Percentiles rank a stretch among this genome's conserved stretches.
phyloP scores from a whole-genome alignment of 2,888 invertebrate species.

The Phyllotreta cruciferae region DNA sequence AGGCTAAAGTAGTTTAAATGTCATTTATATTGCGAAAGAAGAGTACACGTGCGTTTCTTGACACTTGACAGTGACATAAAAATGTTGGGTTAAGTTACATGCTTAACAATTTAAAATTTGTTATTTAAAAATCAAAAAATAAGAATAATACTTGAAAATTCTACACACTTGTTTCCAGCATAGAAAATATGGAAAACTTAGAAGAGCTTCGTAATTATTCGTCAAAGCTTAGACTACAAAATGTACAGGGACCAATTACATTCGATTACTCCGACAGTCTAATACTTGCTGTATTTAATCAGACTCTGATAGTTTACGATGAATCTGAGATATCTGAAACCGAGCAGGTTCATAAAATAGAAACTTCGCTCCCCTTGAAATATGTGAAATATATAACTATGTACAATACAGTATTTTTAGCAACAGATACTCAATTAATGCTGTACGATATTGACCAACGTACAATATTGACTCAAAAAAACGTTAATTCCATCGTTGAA shows the following conservation, averaged over 20 bases:
- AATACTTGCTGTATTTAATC: constrained; percentile 15
- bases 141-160: too few relatives aligned
- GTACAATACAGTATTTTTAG: constrained; percentile 38
- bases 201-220: constrained; percentile 31
- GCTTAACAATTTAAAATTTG: too few relatives aligned
- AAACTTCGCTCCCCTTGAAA: constrained; percentile 22
- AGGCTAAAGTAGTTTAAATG: too few relatives aligned
- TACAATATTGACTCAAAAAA: constrained; percentile 6
- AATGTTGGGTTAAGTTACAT: too few relatives aligned
- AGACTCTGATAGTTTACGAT: constrained; percentile 20
- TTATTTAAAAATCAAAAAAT: too few relatives aligned
- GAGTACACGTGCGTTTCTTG: too few relatives aligned
- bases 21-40: too few relatives aligned
- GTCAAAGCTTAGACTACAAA: constrained; percentile 9
- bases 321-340: constrained; percentile 4
- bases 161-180: too few relatives aligned
- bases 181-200: constrained; percentile 33
- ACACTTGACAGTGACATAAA: too few relatives aligned
- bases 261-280: constrained; percentile 27
- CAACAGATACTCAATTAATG: constrained; percentile 32
- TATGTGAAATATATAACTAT: constrained; percentile 37
- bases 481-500: constrained; percentile 26
- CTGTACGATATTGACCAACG: constrained; percentile 20
- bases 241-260: background rate
- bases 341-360: constrained; percentile 18